Evolutionary conservation across 2,888 invertebrate species (phyloP), one percentile per base, ranked within the genome.

Genomic region (Morpho helenor): DNA sequence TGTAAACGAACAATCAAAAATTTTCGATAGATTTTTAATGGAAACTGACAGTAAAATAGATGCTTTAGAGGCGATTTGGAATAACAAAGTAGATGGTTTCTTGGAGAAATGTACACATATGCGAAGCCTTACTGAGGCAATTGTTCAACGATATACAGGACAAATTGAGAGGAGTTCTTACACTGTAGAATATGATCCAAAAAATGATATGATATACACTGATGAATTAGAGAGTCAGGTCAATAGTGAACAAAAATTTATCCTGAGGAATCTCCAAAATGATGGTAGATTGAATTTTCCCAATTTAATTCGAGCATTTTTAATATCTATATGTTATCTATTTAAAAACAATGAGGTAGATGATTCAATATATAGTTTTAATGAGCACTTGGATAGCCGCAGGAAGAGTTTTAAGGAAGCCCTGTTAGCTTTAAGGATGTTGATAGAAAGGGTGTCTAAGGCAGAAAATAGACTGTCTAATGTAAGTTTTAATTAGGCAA

Each of bases 201-300:
- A 77, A 60, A 79, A 75, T 0, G 89, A 89, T 59, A 67, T 72
- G 44, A 81, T 91, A 56, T 73, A 68, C 51, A 86, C 85, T 0
- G 76, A 74, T 57, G 79, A 80, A 31, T 66, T 89, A n/a, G 75
- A 87, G 61, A 73, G 57, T 7, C 75, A 80, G 67, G 54, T 89
- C 0, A 86, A 85, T 39, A 80, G 74, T n/a, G 74, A 87, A 68
- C 91, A 90, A 52, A 85, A 83, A 57, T 87, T 82, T 64, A 77
- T 89, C 2, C 68, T 91, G 2, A 83, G 80, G 61, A 91, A 87
- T 53, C 76, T 89, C 3, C 68, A 79, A 0, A 78, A 71, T 63
- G 75, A 87, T 52, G 80, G 81, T 7, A 74, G 63, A 56, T 66
- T 91, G 5, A 76, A 68, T 66, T 90, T 88, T 54, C 90, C 91